phyloP scores from a whole-genome alignment of 64 coral and sea anemone species.

The Dendrophyllia cribrosa region DNA sequence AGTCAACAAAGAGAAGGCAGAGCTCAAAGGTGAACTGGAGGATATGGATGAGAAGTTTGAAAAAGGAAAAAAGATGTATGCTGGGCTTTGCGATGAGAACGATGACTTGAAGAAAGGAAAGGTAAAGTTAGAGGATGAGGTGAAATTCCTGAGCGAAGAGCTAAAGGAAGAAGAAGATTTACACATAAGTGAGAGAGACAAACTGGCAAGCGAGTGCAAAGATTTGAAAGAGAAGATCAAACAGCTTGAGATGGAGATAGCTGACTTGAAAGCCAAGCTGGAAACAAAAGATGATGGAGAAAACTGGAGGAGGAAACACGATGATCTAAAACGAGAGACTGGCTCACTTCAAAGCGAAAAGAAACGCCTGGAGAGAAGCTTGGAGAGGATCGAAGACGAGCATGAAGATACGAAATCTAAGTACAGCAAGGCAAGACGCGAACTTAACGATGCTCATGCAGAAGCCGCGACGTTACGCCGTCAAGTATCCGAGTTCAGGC shows the following conservation, averaged over 20 bases:
- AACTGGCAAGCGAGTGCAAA: not conserved
- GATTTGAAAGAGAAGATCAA: slow-evolving; percentile 1
- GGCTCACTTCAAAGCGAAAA: slow-evolving; percentile 27
- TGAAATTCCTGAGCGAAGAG: slow-evolving; percentile 25
- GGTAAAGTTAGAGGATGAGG: slow-evolving; percentile 11
- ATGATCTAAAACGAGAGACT: slow-evolving; percentile 2
- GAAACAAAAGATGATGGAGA: slow-evolving; percentile 3
- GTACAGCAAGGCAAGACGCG: slow-evolving; percentile 26
- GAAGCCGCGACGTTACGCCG: slow-evolving; percentile 11
- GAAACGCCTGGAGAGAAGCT: slow-evolving; percentile 15
- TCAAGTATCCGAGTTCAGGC: slow-evolving; percentile 23
- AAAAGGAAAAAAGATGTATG: slow-evolving; percentile 43
- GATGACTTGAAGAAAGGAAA: slow-evolving; percentile 35
- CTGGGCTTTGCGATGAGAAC: slow-evolving; percentile 15
- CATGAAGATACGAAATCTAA: slow-evolving; percentile 38
- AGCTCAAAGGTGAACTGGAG: slow-evolving; percentile 3
- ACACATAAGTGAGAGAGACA: not conserved
- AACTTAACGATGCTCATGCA: not conserved
- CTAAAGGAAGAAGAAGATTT: slow-evolving; percentile 48
- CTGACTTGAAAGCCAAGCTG: slow-evolving; percentile 25
- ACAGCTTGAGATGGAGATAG: slow-evolving; percentile 15
- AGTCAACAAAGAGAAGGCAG: not conserved
- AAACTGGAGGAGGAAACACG: slow-evolving; percentile 34
- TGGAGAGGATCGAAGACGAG: slow-evolving; percentile 31
- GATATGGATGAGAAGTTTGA: slow-evolving; percentile 23